Evolutionary conservation across 1,140 invertebrate species (phyloP).

Genomic region (Subanguina moxae): DNA sequence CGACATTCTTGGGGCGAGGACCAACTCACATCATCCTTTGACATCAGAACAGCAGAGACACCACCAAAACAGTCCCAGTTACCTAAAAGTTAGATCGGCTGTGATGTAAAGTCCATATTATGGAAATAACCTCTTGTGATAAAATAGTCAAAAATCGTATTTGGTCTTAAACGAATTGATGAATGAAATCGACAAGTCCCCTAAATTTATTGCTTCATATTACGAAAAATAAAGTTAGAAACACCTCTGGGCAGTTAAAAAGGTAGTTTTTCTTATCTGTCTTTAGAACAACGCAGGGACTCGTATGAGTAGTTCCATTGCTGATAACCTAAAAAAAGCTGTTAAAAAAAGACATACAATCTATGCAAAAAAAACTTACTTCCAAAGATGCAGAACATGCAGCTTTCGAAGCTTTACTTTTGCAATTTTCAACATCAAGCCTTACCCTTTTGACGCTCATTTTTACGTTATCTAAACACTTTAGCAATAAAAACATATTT

Average conservation of each 20-base stretch:
- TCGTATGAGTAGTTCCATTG: conserved; percentile 50
- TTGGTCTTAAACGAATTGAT: conserved; percentile 30
- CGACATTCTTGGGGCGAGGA: no score
- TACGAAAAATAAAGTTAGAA: conserved; percentile 31
- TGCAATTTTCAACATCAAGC: no score
- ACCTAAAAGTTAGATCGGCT: conserved; percentile 23
- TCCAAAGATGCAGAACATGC: background rate
- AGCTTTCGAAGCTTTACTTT: background rate
- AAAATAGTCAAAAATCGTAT: conserved; percentile 46
- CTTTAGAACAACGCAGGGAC: conserved; percentile 43
- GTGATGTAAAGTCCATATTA: conserved; percentile 13
- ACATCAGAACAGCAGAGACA: conserved; percentile 43
- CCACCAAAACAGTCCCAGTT: conserved; percentile 52
- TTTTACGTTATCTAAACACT: no score
- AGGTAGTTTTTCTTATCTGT: conserved; percentile 45
- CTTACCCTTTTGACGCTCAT: no score
- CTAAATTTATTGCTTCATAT: no score
- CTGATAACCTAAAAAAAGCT: conserved; percentile 46
- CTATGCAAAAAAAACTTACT: conserved; percentile 1
- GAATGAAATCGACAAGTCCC: no score
- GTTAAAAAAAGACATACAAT: conserved; percentile 11
- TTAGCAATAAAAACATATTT: no score
- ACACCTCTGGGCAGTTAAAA: conserved; percentile 53
- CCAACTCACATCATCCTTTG: conserved; percentile 22
- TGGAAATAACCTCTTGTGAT: conserved; percentile 41